Evolutionary conservation across 2,888 invertebrate genomes (phyloP), one percentile per base, ranked within the genome.

Genomic region (Cylloceria caligata): DNA sequence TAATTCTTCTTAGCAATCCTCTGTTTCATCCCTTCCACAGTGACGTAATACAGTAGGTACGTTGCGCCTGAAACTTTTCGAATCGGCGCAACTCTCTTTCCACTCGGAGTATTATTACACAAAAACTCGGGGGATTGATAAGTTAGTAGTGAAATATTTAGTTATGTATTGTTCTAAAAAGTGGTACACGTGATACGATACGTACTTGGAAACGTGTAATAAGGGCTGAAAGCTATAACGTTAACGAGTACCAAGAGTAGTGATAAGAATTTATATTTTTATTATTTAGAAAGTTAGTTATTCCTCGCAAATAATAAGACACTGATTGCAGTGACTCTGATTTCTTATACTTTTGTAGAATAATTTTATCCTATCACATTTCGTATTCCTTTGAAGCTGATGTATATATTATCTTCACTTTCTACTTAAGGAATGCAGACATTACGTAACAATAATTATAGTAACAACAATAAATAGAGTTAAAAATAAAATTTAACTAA

Each of bases 31-130:
- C 34, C 52, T 30, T 55, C 49, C 34, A 16, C 67, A 39, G 27
- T 65, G 19, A 64, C 42, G 39, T 24, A 64, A 42, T 71, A 42
- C 16, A 55, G 39, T 36, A n/a, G n/a, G n/a, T n/a, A n/a, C n/a
- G 57, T 57, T 39, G n/a, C 57, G 30, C 60, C 74, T 75, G 36
- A 81, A 84, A 84, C 78, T 84, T 84, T 84, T 81, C 78, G 81
- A 84, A 84, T 84, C 81, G 83, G 42, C 74, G 65, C 55, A 80
- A 84, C 78, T 84, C 83, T 60, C 72, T 79, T 80, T 84, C 73
- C 71, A 80, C 65, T 74, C 62, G 76, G n/a, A n/a, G 73, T 77
- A 77, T 77, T 76, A 83, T 77, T 78, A 75, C 65, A 77, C 71
- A 62, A 77, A 73, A 62, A 21, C n/a, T 9, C 39, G 27, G 13